A percentile compares a stretch with the other conserved stretches of the same genome.
Conservation (phyloP, 2,113 vertebrate genomes). For the Corythornis vintsioides region DNA sequence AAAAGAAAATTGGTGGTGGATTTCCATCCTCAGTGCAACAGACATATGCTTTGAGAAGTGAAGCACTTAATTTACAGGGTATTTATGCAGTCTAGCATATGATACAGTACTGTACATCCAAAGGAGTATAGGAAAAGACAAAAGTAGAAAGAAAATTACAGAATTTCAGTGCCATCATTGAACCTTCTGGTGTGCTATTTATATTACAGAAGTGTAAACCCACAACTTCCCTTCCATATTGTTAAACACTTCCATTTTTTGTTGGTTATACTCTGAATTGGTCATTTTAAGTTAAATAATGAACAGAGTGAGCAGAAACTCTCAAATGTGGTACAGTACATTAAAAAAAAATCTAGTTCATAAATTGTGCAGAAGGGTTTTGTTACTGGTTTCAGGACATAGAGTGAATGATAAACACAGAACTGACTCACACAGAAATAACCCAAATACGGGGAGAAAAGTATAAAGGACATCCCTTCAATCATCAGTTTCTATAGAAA, state of each 20-base stretch:
- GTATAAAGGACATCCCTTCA: constrained; percentile 76
- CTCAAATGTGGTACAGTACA: constrained; percentile 63
- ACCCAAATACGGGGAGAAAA: constrained; percentile 76
- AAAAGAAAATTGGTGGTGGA: constrained; percentile 77
- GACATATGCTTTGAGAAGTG: constrained; percentile 78
- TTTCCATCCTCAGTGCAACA: constrained; percentile 84
- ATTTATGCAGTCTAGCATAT: constrained; percentile 78
- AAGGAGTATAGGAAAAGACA: constrained; percentile 81
- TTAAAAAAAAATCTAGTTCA: constrained; percentile 51
- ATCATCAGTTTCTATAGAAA: constrained; percentile 86
- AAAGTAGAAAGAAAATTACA: constrained; percentile 80
- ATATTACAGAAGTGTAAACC: constrained; percentile 69
- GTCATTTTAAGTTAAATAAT: constrained; percentile 63
- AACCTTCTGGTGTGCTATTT: constrained; percentile 65
- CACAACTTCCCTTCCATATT: constrained; percentile 35
- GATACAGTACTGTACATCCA: constrained; percentile 80
- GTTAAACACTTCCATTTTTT: constrained; percentile 49
- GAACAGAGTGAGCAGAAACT: constrained; percentile 44
- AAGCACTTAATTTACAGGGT: constrained; percentile 80
- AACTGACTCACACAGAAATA: constrained; percentile 78
- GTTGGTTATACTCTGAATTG: constrained; percentile 27
- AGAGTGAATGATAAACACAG: constrained; percentile 67
- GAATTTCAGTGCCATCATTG: constrained; percentile 73
- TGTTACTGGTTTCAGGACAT: constrained; percentile 54
- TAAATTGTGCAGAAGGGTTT: constrained; percentile 73